Evolutionary conservation across 2,113 vertebrate species (phyloP).

Genomic region (Burhinus bistriatus): DNA sequence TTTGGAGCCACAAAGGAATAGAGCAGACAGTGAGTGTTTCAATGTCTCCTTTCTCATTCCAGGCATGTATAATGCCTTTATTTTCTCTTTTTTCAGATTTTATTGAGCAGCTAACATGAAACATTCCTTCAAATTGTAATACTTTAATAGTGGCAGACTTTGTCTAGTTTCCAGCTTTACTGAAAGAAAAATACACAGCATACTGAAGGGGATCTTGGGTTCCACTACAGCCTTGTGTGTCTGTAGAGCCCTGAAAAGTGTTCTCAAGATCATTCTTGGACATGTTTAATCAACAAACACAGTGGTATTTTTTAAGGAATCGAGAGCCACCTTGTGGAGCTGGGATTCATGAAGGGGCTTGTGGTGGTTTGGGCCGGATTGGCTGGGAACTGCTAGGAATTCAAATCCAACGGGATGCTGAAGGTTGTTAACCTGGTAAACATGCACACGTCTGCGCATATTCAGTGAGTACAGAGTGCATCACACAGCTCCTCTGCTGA

Average conservation of each 20-base stretch:
- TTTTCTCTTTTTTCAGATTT: neutral
- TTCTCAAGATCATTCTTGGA: neutral
- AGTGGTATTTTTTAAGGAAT: neutral
- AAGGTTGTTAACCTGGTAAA: neutral
- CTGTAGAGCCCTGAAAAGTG: neutral
- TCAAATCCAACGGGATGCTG: neutral
- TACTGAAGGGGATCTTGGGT: neutral
- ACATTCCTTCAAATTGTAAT: neutral
- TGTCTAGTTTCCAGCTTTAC: neutral
- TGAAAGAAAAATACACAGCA: neutral
- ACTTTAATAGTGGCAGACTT: neutral
- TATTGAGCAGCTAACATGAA: neutral
- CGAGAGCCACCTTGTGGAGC: conserved; percentile 67
- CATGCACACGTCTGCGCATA: neutral
- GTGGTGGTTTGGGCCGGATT: no score
- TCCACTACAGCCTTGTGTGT: neutral
- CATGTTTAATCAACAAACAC: neutral
- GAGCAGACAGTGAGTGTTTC: neutral
- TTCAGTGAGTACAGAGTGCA: neutral
- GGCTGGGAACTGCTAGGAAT: neutral
- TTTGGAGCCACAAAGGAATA: neutral
- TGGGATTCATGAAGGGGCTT: neutral
- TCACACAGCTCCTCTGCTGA: neutral
- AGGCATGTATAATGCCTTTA: neutral
- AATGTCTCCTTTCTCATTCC: neutral